Evolutionary conservation across 1,140 invertebrate genomes (phyloP).

Genomic region (Archivesica marissinica): DNA sequence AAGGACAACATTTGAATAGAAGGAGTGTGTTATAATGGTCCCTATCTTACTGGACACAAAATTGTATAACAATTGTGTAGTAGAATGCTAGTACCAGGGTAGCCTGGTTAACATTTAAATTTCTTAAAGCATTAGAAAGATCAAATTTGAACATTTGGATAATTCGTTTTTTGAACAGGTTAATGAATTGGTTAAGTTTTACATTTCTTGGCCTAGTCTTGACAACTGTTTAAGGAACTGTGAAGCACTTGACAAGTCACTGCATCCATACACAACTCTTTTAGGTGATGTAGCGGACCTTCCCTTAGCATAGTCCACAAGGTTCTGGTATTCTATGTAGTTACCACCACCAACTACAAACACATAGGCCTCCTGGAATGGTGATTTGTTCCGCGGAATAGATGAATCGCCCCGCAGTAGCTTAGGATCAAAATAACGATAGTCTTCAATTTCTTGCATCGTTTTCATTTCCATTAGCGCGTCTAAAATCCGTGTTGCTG

Average conservation of each 20-base stretch:
- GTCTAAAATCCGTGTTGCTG: constrained; percentile 95
- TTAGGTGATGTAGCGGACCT: constrained; percentile 87
- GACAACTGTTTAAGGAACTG: constrained; percentile 96
- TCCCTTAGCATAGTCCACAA: constrained; percentile 96
- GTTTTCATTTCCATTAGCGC: constrained; percentile 94
- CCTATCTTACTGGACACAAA: too few species aligned
- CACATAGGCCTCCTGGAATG: constrained; percentile 90
- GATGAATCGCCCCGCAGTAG: constrained; percentile 89
- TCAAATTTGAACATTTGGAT: too few species aligned
- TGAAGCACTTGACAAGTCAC: constrained; percentile 95
- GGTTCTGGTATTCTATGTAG: constrained; percentile 99
- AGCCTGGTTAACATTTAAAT: too few species aligned
- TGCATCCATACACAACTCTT: constrained; percentile 97
- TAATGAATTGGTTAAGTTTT: constrained; percentile 8
- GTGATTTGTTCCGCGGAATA: constrained; percentile 82
- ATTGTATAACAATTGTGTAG: too few species aligned
- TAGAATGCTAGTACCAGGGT: too few species aligned
- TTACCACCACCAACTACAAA: constrained; percentile 99
- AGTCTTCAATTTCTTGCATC: constrained; percentile 92
- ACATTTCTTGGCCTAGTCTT: constrained; percentile 74
- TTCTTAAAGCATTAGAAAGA: too few species aligned
- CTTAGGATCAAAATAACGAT: constrained; percentile 96
- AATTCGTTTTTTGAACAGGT: not conserved
- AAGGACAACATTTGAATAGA: too few species aligned
- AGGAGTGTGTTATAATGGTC: too few species aligned